Conservation (phyloP, 1,140 invertebrate species). For the Elysia chlorotica region DNA sequence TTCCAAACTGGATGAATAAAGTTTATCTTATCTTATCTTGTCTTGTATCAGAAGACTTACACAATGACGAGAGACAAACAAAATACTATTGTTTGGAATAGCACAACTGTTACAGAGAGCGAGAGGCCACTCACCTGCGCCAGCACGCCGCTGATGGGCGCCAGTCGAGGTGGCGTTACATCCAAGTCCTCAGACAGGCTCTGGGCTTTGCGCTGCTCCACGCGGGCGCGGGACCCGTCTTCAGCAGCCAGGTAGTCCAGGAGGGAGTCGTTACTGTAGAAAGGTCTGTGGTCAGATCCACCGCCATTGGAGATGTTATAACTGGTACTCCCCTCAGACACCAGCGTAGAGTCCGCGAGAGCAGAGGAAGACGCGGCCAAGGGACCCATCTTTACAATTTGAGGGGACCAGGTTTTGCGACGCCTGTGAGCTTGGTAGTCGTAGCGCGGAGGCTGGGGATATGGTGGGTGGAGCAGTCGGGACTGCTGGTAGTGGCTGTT, state of each 20-base stretch:
- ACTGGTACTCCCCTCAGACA: too few species aligned
- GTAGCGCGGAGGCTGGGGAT: conserved; percentile 9
- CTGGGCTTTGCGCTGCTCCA: neutral
- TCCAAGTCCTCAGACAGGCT: conserved; percentile 18
- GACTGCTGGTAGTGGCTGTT: conserved; percentile 10
- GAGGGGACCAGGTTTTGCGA: conserved; percentile 22
- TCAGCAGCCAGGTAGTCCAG: conserved; percentile 9
- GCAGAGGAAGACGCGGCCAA: too few species aligned
- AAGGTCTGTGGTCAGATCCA: too few species aligned
- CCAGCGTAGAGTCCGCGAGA: conserved; percentile 4
- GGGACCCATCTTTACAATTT: conserved; percentile 10
- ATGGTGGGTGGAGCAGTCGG: neutral
- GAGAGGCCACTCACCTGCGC: conserved; percentile 7
- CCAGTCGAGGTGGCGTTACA: conserved; percentile 5
- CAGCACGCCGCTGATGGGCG: conserved; percentile 23
- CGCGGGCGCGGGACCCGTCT: too few species aligned
- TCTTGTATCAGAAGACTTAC: too few species aligned
- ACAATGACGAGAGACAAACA: too few species aligned
- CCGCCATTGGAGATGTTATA: too few species aligned
- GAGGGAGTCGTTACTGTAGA: conserved; percentile 21
- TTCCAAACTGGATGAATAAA: too few species aligned
- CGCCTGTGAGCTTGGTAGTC: conserved; percentile 3
- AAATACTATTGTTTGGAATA: too few species aligned
- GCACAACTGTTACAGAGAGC: too few species aligned
- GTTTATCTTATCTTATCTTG: too few species aligned